Conservation (phyloP, 2,113 vertebrate genomes). For the Rhegmatorhina hoffmannsi region DNA sequence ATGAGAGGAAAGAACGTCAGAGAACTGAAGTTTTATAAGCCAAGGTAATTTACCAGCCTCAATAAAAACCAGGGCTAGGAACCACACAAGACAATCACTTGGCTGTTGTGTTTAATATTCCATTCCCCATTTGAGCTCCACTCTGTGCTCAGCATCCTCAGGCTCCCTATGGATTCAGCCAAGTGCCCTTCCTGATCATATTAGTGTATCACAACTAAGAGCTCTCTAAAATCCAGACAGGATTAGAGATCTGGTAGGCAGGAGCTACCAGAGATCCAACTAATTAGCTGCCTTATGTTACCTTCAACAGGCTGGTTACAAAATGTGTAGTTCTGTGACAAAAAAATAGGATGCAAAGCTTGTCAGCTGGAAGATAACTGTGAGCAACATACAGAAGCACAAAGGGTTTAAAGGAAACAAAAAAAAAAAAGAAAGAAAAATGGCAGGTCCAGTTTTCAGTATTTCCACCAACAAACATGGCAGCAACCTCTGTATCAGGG, state of each 20-base stretch:
- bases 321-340: background rate
- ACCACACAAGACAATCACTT: conserved; percentile 15
- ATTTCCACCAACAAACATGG: conserved; percentile 36
- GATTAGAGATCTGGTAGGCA: background rate
- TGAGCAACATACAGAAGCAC: conserved; percentile 38
- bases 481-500: background rate
- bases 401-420: conserved; percentile 8
- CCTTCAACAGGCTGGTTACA: conserved; percentile 43
- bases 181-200: background rate
- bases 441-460: conserved; percentile 52
- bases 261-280: background rate
- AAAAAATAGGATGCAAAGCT: background rate
- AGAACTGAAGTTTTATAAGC: conserved; percentile 46
- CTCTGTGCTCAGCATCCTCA: conserved; percentile 37
- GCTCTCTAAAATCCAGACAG: background rate
- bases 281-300: conserved; percentile 62
- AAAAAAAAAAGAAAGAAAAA: background rate
- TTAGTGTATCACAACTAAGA: conserved; percentile 13
- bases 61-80: conserved; percentile 22
- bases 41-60: conserved; percentile 49
- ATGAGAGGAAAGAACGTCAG: conserved; percentile 45
- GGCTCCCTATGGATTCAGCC: background rate
- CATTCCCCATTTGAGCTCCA: conserved; percentile 31
- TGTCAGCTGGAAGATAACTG: conserved; percentile 1
- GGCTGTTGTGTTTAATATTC: background rate